These are phyloP conservation scores for Chaenogobius annularis DNA, from an alignment of 2,113 vertebrate genomes.

Conservation along the genomic window DNA sequence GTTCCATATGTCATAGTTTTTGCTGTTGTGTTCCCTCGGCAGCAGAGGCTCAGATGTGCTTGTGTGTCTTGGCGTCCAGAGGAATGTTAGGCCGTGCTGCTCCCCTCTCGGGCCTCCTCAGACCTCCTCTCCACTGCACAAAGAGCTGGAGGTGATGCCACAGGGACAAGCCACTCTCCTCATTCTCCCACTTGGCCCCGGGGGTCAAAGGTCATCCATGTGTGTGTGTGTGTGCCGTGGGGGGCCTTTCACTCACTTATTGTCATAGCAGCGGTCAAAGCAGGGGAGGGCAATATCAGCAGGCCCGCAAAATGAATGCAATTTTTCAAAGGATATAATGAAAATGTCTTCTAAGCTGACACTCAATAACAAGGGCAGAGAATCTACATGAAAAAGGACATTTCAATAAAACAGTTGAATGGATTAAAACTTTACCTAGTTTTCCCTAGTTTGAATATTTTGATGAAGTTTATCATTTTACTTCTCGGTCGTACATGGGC, in stretches of 20 bases:
- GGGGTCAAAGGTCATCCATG: constrained; percentile 55
- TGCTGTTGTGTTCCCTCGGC: neutral
- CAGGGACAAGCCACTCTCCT: constrained; percentile 37
- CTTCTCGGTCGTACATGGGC: no score
- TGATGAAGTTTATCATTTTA: no score
- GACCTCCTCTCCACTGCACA: constrained; percentile 65
- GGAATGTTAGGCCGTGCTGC: constrained; percentile 69
- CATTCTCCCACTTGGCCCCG: constrained; percentile 43
- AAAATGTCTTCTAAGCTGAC: neutral
- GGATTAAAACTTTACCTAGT: no score
- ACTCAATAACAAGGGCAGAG: neutral
- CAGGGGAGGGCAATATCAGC: constrained; percentile 52
- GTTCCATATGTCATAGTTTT: neutral
- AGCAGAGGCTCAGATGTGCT: constrained; percentile 5
- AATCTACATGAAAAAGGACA: no score
- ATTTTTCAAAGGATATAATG: neutral
- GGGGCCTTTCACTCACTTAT: constrained; percentile 37
- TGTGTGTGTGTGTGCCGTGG: constrained; percentile 14
- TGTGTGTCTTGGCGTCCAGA: constrained; percentile 42
- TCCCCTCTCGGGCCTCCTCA: constrained; percentile 59
- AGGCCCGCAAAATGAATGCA: constrained; percentile 26
- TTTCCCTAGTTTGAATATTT: no score
- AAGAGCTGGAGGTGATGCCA: constrained; percentile 66
- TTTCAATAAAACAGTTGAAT: no score
- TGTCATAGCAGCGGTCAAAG: constrained; percentile 66